Base-by-base conservation (phyloP, 2,113 vertebrate genomes). In the Pygoscelis antarcticus region DNA sequence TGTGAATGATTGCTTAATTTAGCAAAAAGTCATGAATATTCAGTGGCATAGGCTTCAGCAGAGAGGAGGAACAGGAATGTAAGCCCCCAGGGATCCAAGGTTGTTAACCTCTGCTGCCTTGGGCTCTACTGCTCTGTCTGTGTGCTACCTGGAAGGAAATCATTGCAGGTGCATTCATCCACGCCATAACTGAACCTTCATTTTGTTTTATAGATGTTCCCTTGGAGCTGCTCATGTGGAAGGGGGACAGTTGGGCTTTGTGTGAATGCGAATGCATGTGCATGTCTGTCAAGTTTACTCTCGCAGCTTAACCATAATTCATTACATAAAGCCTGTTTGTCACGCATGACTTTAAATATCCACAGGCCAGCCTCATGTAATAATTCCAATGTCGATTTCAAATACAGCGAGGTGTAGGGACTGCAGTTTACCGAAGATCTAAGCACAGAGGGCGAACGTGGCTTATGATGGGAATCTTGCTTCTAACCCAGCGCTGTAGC, bases 251-350 rank as follows among this genome's bases (percentile, higher is more conserved):
- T 85, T 79, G 71, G 77, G 83, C 93, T 94, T 72, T 89, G 80
- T 69, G 89, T 62, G 62, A 38, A 18, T 23, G 70, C 1, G 13
- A 62, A 87, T 90, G 84, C 54, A 0, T 62, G 89, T 58, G 70
- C 80, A 40, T 1, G 89, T 83, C 90, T 87, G 89, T 96, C 96
- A 58, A 62, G 87, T 96, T 92, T 61, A 23, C 87, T 96, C 93
- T 54, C 3, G 17, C 66, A 76, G 91, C 82, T 94, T 93, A 85
- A 36, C 84, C 11, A 0, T 60, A 55, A 91, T 88, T 95, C 75
- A 75, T 96, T 96, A 77, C 76, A 71, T 94, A 91, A 97, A 95
- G 91, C 94, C 82, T 93, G 93, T 96, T 96, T 95, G 94, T 96
- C 82, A 83, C 89, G 93, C 89, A 19, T 44, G 87, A 32, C 79